Percentiles rank a stretch among this genome's conserved stretches.
Conservation (phyloP, 64 coral and sea anemone species). For the Actinia equina region DNA sequence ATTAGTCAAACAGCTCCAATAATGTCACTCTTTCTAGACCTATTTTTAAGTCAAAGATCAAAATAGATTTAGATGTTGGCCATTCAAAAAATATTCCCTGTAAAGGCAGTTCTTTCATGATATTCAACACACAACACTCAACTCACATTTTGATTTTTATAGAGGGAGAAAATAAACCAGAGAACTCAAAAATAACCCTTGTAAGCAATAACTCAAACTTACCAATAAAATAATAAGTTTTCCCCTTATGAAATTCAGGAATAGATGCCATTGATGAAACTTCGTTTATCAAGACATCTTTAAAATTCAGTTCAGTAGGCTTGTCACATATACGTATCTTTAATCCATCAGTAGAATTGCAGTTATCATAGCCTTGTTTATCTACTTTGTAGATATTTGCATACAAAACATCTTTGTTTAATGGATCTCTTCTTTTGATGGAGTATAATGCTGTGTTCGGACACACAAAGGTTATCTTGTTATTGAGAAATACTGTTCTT, state of each 20-base stretch:
- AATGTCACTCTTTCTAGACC: too few relatives aligned
- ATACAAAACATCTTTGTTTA: slow-evolving; percentile 29
- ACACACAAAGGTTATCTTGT: slow-evolving; percentile 16
- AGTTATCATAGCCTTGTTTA: slow-evolving; percentile 42
- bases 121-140: too few relatives aligned
- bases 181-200: too few relatives aligned
- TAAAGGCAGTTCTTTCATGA: too few relatives aligned
- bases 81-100: too few relatives aligned
- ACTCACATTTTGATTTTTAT: too few relatives aligned
- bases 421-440: neutral
- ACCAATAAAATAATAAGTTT: slow-evolving; percentile 57
- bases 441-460: slow-evolving; percentile 14
- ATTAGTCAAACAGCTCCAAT: too few relatives aligned
- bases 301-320: neutral
- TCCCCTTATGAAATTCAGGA: slow-evolving; percentile 20
- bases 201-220: neutral
- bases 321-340: slow-evolving; percentile 28
- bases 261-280: neutral
- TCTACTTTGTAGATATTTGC: slow-evolving; percentile 56
- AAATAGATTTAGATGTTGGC: too few relatives aligned
- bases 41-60: neutral
- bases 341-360: slow-evolving; percentile 35
- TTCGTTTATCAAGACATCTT: neutral
- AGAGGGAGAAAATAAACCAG: too few relatives aligned
- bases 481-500: slow-evolving; percentile 39